Conservation (phyloP, 2,113 vertebrate genomes). For the Microtus oregoni region DNA sequence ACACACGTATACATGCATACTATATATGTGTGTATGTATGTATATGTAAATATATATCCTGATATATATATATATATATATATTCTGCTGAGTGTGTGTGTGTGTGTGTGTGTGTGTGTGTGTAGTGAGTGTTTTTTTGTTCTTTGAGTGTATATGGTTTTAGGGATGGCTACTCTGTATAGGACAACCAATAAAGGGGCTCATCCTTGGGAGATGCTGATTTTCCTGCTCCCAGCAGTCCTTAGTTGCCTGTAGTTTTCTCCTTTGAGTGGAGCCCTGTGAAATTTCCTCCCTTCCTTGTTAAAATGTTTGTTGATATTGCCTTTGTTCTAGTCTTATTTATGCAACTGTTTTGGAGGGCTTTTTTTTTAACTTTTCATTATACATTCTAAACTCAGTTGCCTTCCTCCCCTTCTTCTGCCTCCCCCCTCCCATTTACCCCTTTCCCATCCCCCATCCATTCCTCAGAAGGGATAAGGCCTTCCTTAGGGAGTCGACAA, state of each 20-base stretch:
- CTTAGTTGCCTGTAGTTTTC: background rate
- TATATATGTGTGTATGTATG: background rate
- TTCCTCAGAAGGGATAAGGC: too few species aligned
- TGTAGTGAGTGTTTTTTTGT: background rate
- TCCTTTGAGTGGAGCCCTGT: background rate
- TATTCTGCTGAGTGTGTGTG: background rate
- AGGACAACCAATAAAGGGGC: background rate
- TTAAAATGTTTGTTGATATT: background rate
- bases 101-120: background rate
- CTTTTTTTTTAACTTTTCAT: too few species aligned
- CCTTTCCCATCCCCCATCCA: too few species aligned
- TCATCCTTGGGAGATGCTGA: background rate
- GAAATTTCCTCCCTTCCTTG: background rate
- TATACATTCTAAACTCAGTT: too few species aligned
- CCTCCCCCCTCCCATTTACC: too few species aligned
- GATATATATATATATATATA: too few species aligned
- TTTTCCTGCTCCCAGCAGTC: too few species aligned
- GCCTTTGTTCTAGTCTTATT: background rate
- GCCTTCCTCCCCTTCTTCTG: too few species aligned
- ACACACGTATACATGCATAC: too few species aligned
- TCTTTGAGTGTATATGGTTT: background rate
- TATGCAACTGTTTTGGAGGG: background rate
- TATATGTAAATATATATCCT: background rate
- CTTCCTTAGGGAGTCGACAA: too few species aligned
- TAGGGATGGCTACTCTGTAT: background rate